Evolutionary conservation across 2,888 invertebrate genomes (phyloP), one percentile per base, ranked within the genome.

Genomic region (Erannis defoliaria): DNA sequence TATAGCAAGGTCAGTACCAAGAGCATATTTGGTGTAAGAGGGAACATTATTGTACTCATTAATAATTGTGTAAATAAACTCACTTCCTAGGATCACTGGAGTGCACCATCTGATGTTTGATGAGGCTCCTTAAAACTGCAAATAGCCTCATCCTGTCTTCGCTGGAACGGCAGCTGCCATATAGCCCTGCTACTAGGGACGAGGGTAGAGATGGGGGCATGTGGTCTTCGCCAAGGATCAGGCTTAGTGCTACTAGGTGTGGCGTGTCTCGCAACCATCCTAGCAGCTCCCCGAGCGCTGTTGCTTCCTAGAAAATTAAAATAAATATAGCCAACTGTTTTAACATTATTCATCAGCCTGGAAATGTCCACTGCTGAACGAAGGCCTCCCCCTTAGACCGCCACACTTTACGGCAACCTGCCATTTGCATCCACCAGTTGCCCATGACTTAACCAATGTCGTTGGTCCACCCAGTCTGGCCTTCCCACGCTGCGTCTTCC

Each of bases 261-360:
- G 93, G 93, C 0, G 89, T 90, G 31, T 90, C 90, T 16, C 92
- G 85, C 2, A 93, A 86, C 88, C 93, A 92, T 80, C 90, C 93
- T 61, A 93, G 76, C 0, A 93, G 81, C 66, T 93, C 93, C 3
- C 89, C 90, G 2, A 93, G 74, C 0, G 90, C 88, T 65, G 81
- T 74, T 12, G 86, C 92, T 70, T 93, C 93, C 93, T 93, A 74
- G 18, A 49, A 35, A 14, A 5, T n/a, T 6, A n/a, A 6, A 21
- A 12, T 6, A 12, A 42, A 23, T 21, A 42, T 10, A 14, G 6
- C 3, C 35, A 6, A 35, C 4, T 12, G 0, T n/a, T 35, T n/a
- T 35, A 10, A 5, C n/a, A 35, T 1, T n/a, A 10, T 35, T n/a
- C 19, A 38, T 37, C 5, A 16, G 1, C n/a, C n/a, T n/a, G n/a